Percentiles rank a stretch among this genome's conserved stretches.
Conservation (phyloP, 2,797 vertebrate genomes). For the Scolopax rusticola region DNA sequence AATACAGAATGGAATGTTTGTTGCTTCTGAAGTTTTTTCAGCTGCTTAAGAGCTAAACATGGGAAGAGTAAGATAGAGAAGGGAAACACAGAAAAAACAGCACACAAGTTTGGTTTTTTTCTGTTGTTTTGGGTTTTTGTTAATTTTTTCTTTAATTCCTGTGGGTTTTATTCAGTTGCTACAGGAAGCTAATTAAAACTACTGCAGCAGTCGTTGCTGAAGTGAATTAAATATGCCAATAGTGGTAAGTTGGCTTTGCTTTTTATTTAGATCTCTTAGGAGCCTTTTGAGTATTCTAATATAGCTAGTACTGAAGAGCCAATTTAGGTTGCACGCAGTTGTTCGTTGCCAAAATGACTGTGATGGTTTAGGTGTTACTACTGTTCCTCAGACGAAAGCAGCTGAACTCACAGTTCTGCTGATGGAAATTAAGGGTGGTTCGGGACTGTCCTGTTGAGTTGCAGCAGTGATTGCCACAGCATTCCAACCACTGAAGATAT, state of each 20-base stretch:
- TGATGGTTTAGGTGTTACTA: background rate
- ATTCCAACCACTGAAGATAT: background rate
- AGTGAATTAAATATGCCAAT: background rate
- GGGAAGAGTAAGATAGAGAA: background rate
- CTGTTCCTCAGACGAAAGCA: background rate
- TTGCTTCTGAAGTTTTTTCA: background rate
- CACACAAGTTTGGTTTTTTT: background rate
- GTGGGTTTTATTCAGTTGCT: background rate
- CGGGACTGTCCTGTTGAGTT: background rate
- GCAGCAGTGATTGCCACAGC: background rate
- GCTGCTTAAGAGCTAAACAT: background rate
- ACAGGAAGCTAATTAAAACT: slow-evolving; percentile 20
- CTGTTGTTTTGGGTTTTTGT: background rate
- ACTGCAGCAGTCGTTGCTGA: background rate
- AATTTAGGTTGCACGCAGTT: background rate
- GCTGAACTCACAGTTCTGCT: background rate
- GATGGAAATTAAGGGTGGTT: background rate
- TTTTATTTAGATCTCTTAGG: background rate
- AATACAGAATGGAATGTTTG: background rate
- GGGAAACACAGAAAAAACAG: background rate
- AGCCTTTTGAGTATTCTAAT: background rate
- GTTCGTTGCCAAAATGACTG: background rate
- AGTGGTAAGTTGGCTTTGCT: background rate
- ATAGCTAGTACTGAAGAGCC: background rate
- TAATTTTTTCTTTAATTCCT: background rate